Evolutionary conservation across 2,113 vertebrate genomes (phyloP), one percentile per base, ranked within the genome.

Genomic region (Loxodonta africana): DNA sequence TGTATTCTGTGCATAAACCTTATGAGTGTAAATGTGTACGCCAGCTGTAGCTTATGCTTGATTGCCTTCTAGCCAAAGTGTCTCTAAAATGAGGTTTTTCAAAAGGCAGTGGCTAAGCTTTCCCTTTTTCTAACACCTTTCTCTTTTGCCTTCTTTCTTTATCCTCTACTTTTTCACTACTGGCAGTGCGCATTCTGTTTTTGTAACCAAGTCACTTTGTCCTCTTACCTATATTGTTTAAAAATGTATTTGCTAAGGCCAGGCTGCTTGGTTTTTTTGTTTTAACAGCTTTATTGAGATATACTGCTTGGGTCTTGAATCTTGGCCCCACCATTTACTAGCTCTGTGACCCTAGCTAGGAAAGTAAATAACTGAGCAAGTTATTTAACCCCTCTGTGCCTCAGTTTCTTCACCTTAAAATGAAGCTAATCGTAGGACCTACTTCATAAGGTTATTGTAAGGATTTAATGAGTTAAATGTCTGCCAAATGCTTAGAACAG

Each of bases 321-420:
- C 28, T 48, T 8, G 26, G 15, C 20, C 51, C 18, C 51, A 83
- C 65, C 7, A 48, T 48, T 71, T 91, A 25, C 41, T 77, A 67
- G n/a, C 44, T 92, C 26, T 78, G 28, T 77, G 21, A 53, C 26
- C 71, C 26, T 41, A 37, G 69, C 15, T 73, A 73, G n/a, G 37
- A 73, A 37, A 73, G 69, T 28, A 65, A 73, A 33, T 74, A 74
- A 74, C 17, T 91, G 37, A 15, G 28, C 46, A 84, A 87, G 7
- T 86, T 83, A 83, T 18, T 71, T 85, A 71, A 84, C 12, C 41
- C 76, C 57, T 85, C 21, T 88, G 53, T 76, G 53, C 10, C 62
- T 88, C 44, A 9, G 53, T 83, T 84, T 84, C 71, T 57, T 91
- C 57, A 76, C 88, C 93, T 95, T 91, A 76, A 51, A 81, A 76